A percentile compares a stretch with the other conserved stretches of the same genome.
Evolutionary conservation across 53 echinoderm and acorn worm species (phyloP).

Genomic region (Zoroaster sp.): DNA sequence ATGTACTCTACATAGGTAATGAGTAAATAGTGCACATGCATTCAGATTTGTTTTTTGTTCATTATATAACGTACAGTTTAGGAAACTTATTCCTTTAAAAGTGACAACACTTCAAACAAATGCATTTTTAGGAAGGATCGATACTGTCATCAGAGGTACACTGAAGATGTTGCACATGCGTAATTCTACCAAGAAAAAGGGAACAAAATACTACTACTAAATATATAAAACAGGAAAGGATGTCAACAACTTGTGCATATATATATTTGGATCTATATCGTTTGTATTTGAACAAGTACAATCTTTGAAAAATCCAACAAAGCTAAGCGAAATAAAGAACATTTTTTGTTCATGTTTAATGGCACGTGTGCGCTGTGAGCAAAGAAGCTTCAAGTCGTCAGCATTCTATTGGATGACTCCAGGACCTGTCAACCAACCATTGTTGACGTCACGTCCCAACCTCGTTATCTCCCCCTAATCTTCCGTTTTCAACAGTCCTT

Average conservation of each 20-base stretch:
- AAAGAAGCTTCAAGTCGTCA: background rate
- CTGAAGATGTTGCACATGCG: background rate
- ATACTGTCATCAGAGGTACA: background rate
- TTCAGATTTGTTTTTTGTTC: too few species aligned
- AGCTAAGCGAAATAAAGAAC: background rate
- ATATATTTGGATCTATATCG: background rate
- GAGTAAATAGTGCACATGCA: too few species aligned
- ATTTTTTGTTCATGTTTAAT: background rate
- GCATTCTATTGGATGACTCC: background rate
- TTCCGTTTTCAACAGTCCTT: background rate
- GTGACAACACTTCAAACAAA: background rate
- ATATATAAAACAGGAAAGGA: background rate
- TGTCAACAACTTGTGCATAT: background rate
- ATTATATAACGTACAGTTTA: too few species aligned
- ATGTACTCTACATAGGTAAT: too few species aligned
- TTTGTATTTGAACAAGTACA: background rate
- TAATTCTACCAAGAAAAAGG: too few species aligned
- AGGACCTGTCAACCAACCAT: background rate
- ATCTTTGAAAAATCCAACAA: background rate
- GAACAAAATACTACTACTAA: too few species aligned
- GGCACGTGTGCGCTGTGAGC: background rate
- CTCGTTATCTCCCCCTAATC: conserved; percentile 47
- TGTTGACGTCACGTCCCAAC: conserved; percentile 49
- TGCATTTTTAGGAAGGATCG: background rate
- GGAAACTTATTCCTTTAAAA: too few species aligned